These are phyloP conservation scores for Erebia epiphron DNA, from an alignment of 2,888 invertebrate genomes.

Conservation along the genomic window DNA sequence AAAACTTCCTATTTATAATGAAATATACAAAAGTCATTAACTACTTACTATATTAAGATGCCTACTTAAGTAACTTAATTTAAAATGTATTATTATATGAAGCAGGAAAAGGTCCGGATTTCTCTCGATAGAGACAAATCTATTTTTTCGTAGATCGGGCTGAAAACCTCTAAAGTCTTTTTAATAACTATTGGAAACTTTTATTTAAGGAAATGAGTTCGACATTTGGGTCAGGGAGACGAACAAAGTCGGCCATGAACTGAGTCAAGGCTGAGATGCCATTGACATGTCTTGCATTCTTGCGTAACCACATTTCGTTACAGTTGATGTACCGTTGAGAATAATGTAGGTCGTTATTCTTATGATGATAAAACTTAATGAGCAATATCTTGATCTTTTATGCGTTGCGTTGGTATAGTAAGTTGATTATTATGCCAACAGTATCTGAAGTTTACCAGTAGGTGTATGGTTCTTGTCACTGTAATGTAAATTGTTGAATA, in stretches of 20 bases:
- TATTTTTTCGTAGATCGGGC: neutral
- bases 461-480: too few relatives aligned
- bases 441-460: too few relatives aligned
- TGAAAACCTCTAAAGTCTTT: neutral
- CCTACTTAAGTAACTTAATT: too few relatives aligned
- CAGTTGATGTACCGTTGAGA: slow-evolving; percentile 6
- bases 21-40: too few relatives aligned
- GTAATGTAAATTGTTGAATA: too few relatives aligned
- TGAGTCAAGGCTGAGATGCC: slow-evolving; percentile 20
- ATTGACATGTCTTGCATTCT: slow-evolving; percentile 20
- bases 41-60: too few relatives aligned
- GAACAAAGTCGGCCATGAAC: slow-evolving; percentile 20
- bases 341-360: neutral
- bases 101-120: neutral
- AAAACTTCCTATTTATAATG: too few relatives aligned
- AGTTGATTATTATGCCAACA: too few relatives aligned
- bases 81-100: too few relatives aligned
- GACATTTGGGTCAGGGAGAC: slow-evolving; percentile 18
- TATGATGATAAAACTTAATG: neutral
- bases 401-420: too few relatives aligned
- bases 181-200: slow-evolving; percentile 3
- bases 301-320: slow-evolving; percentile 18
- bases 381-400: neutral
- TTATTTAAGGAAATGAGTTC: slow-evolving; percentile 20
- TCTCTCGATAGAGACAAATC: neutral